A percentile compares a stretch with the other conserved stretches of the same genome.
Conservation (phyloP, 1,140 invertebrate species). For the Pseudobourletiella spinata region DNA sequence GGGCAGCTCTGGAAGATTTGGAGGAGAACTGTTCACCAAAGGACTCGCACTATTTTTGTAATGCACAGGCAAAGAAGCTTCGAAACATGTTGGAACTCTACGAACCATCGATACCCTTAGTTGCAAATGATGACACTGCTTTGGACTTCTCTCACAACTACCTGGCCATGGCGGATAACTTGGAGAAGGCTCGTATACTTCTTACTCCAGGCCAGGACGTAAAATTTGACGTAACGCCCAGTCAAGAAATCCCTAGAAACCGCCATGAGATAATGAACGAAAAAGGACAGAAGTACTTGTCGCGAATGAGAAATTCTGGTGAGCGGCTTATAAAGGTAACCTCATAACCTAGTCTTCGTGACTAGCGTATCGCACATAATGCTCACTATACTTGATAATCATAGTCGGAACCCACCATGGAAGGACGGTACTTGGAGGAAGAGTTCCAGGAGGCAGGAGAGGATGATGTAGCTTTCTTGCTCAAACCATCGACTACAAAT, state of each 20-base stretch:
- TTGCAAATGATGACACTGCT: background rate
- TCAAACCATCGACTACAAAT: background rate
- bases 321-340: no score
- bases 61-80: background rate
- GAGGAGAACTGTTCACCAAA: background rate
- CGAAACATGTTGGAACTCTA: background rate
- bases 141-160: slow-evolving; percentile 3
- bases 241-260: no score
- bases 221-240: no score
- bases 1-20: background rate
- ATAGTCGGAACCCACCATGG: no score
- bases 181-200: background rate
- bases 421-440: no score
- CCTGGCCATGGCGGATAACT: background rate
- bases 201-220: background rate
- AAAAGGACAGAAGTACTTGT: no score
- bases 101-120: background rate
- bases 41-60: background rate
- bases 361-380: no score
- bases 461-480: background rate
- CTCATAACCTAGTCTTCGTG: no score
- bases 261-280: no score
- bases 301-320: no score
- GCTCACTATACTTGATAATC: no score
- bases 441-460: no score